Evolutionary conservation across 2,888 invertebrate species (phyloP), one percentile per base, ranked within the genome.

Genomic region (Coleophora flavipennella): DNA sequence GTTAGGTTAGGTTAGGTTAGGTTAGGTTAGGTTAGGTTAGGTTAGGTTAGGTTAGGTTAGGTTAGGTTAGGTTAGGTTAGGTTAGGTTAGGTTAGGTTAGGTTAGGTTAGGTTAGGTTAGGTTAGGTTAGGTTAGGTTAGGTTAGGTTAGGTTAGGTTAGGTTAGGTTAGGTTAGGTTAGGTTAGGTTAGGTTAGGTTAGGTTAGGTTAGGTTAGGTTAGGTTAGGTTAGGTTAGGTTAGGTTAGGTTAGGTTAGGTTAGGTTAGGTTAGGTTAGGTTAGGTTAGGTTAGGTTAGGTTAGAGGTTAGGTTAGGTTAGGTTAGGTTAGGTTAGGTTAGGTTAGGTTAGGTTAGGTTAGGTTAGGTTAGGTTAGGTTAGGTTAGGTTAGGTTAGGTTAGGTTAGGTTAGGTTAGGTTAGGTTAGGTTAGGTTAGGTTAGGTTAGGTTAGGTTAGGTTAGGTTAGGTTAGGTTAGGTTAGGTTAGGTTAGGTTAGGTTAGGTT

Each of bases 321-420:
- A 48, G 48, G 48, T 44, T 46, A 49, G 49, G 48, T 48, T 48
- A 48, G 49, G 49, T 49, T 49, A 49, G 49, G 49, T 49, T 49
- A 49, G 49, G 49, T 49, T 48, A 48, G 48, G 48, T 48, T 48
- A 48, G 48, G 48, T 48, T 48, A 45, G 44, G 44, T 45, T 43
- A 45, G 48, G 43, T 45, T 45, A 45, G 45, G 48, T 45, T 45
- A 48, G 48, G 48, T 48, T 48, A 45, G 45, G 48, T 45, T 48
- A 47, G 47, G 47, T 47, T 47, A 47, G 45, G 44, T 44, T 44
- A 45, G 47, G 46, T 47, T 46, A 49, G 45, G 49, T 49, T 49
- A 51, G 49, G 49, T 49, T 47, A 49, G 49, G 49, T 51, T 49
- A 47, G 50, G 48, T 50, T 48, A 48, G 48, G 48, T 51, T 48